These are phyloP conservation scores for Pecten maximus DNA, from an alignment of 2,888 invertebrate species.

Conservation along the genomic window DNA sequence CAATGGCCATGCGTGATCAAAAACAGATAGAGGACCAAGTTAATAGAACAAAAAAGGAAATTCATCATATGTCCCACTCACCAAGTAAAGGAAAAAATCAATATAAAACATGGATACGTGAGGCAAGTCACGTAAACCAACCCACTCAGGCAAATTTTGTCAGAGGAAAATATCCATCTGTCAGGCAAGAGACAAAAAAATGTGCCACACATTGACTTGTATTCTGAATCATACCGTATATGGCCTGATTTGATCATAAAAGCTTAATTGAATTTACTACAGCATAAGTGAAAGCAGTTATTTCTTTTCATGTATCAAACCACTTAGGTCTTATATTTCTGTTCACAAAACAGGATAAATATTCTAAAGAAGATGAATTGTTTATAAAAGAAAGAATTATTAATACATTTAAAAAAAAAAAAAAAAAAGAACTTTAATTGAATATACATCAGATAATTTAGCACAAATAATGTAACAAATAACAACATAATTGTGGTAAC, in stretches of 20 bases:
- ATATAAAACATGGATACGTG: slow-evolving; percentile 7
- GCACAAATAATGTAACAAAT: no score
- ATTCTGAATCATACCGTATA: not conserved
- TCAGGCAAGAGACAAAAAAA: slow-evolving; percentile 1
- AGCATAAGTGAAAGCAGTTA: not conserved
- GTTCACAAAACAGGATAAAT: no score
- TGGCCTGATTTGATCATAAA: not conserved
- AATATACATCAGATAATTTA: no score
- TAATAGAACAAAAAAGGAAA: slow-evolving; percentile 23
- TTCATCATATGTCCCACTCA: slow-evolving; percentile 10
- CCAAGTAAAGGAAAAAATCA: not conserved
- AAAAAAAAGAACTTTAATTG: no score
- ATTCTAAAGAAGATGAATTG: no score
- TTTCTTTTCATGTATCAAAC: no score
- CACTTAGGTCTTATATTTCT: no score
- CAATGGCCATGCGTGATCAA: not conserved
- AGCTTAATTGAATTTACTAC: not conserved
- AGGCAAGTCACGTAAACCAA: slow-evolving; percentile 21
- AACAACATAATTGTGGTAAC: no score
- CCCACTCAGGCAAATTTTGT: not conserved
- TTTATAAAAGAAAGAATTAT: no score
- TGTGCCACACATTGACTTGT: not conserved
- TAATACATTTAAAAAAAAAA: no score
- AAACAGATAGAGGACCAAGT: not conserved
- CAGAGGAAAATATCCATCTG: slow-evolving; percentile 11